Base-by-base conservation (phyloP, 1,140 invertebrate genomes). In the Augochlora pura region DNA sequence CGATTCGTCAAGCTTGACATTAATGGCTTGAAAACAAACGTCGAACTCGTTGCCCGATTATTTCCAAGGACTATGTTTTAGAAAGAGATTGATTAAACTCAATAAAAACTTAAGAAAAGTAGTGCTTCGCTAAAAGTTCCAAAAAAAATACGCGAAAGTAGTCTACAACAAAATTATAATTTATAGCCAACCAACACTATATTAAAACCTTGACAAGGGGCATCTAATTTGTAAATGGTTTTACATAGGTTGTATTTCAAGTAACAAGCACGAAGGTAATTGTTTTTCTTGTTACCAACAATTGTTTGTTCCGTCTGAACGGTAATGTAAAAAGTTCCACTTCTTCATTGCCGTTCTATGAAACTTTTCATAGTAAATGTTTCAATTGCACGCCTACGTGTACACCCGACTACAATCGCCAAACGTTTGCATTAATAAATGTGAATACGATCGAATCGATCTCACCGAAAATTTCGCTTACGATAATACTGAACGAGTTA, bases 171-270 rank as follows among this genome's bases (percentile, higher is more conserved):
- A 38, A 59, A 32, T 32, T 42, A 42, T 42, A 42, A 10, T 42
- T 42, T 60, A 21, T 7, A 32, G 16, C 21, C 57, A 12, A 32
- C 8, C 14, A 65, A 52, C 32, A 49, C 39, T 42, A 42, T n/a
- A n/a, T n/a, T n/a, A n/a, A n/a, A n/a, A n/a, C n/a, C n/a, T n/a
- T n/a, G n/a, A n/a, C n/a, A n/a, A n/a, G n/a, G n/a, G 38, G 38
- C 8, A 39, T 39, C 38, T 8, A 39, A 39, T 39, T 42, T 78
- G 65, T 76, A 52, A 80, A 66, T 54, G 25, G n/a, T 38, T 63
- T 25, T 68, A 80, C 80, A 49, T 64, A 73, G 74, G 63, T 81
- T 74, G 83, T 75, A 85, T n/a, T n/a, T n/a, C n/a, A n/a, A n/a
- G n/a, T n/a, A n/a, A n/a, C n/a, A n/a, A n/a, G 16, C 16, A 16